A percentile compares a stretch with the other conserved stretches of the same genome.
Evolutionary conservation across 1,140 invertebrate species (phyloP).

Genomic region (Pogonognathellus flavescens): DNA sequence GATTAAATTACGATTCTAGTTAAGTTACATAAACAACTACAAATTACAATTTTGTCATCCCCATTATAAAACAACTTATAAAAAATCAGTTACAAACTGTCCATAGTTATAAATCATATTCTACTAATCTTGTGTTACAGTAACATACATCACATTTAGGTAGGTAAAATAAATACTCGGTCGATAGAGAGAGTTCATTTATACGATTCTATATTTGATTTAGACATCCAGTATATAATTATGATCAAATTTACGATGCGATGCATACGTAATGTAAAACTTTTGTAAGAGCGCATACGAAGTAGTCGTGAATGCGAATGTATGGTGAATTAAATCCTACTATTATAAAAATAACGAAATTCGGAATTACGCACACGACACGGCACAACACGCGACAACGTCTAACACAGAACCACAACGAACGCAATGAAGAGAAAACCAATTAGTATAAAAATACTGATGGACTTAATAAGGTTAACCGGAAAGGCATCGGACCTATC

Average conservation of each 20-base stretch:
- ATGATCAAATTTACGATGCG: too few species aligned
- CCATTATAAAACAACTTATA: not conserved
- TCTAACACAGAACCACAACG: slow-evolving; percentile 20
- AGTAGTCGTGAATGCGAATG: not conserved
- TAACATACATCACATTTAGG: too few species aligned
- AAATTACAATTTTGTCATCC: not conserved
- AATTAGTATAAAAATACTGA: slow-evolving; percentile 19
- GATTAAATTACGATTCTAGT: not conserved
- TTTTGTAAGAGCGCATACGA: not conserved
- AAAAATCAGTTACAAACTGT: not conserved
- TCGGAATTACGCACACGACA: not conserved
- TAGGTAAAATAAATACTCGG: too few species aligned
- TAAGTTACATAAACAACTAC: not conserved
- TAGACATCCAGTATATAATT: too few species aligned
- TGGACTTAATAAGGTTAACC: slow-evolving; percentile 29
- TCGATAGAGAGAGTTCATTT: too few species aligned
- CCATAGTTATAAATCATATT: not conserved
- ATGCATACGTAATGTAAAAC: not conserved
- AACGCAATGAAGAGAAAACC: slow-evolving; percentile 14
- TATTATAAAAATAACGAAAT: not conserved
- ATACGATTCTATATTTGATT: too few species aligned
- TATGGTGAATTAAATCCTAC: not conserved
- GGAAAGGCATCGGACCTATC: slow-evolving; percentile 60
- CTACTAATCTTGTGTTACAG: not conserved
- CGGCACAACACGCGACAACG: slow-evolving; percentile 33